Conservation (phyloP, 2,888 invertebrate genomes). For the Chrysodeixis includens region DNA sequence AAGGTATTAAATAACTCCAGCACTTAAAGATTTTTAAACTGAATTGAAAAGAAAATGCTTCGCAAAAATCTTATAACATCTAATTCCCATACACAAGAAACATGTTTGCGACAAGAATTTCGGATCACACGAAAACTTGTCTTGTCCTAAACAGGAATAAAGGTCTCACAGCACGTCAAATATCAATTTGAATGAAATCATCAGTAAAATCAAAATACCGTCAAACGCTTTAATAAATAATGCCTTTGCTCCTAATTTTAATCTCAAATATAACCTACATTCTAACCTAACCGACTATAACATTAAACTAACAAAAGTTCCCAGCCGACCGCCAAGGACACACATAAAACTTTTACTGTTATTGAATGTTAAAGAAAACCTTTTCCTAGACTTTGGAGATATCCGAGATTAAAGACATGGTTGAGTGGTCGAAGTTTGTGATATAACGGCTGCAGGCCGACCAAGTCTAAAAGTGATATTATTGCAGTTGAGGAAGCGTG, state of each 20-base stretch:
- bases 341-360: constrained; percentile 38
- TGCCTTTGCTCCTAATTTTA: not conserved
- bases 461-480: too few relatives aligned
- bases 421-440: constrained; percentile 18
- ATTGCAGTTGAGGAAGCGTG: too few relatives aligned
- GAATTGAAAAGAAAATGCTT: too few relatives aligned
- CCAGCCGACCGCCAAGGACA: constrained; percentile 16
- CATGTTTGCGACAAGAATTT: too few relatives aligned
- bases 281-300: not conserved
- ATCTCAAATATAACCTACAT: not conserved
- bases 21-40: too few relatives aligned
- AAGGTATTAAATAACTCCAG: too few relatives aligned
- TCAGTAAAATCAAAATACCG: not conserved
- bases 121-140: too few relatives aligned
- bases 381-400: constrained; percentile 30
- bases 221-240: not conserved
- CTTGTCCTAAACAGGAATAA: too few relatives aligned
- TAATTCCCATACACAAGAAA: too few relatives aligned
- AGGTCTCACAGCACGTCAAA: too few relatives aligned
- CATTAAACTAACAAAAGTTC: constrained; percentile 7
- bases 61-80: too few relatives aligned
- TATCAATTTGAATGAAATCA: too few relatives aligned
- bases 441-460: constrained; percentile 7
- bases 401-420: constrained; percentile 39
- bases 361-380: constrained; percentile 49